These are phyloP conservation scores for Lytechinus variegatus DNA, from an alignment of 35 echinoderm and acorn worm genomes.

Conservation along the genomic window DNA sequence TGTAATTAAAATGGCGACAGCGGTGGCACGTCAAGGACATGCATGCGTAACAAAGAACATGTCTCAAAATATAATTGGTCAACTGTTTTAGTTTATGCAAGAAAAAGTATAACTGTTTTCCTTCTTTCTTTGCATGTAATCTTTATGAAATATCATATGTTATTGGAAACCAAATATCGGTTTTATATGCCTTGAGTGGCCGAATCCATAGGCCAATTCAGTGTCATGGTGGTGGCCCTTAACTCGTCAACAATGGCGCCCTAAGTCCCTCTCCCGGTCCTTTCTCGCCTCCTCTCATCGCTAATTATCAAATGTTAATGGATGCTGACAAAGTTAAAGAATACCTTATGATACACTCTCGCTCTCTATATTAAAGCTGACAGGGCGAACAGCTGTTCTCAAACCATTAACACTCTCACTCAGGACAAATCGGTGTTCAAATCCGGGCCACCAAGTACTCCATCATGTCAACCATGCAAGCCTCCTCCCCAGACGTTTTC, in stretches of 20 bases:
- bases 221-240: background rate
- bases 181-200: too few species aligned
- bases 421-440: slow-evolving; percentile 40
- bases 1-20: too few species aligned
- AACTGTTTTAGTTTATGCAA: too few species aligned
- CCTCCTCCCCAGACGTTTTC: background rate
- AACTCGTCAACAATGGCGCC: background rate
- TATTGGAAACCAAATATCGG: too few species aligned
- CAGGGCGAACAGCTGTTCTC: background rate
- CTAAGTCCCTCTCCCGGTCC: background rate
- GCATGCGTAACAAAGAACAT: too few species aligned
- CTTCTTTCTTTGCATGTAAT: too few species aligned
- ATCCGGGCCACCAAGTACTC: background rate
- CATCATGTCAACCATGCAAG: background rate
- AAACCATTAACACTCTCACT: slow-evolving; percentile 32
- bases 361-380: slow-evolving; percentile 27
- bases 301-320: slow-evolving; percentile 14
- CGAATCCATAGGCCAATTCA: too few species aligned
- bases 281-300: background rate
- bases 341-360: background rate
- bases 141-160: too few species aligned
- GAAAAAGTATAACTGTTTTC: too few species aligned
- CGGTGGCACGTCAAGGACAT: too few species aligned
- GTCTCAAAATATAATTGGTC: too few species aligned
- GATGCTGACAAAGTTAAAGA: background rate